Evolutionary conservation across 2,113 vertebrate genomes (phyloP).

Genomic region (Bungarus multicinctus): DNA sequence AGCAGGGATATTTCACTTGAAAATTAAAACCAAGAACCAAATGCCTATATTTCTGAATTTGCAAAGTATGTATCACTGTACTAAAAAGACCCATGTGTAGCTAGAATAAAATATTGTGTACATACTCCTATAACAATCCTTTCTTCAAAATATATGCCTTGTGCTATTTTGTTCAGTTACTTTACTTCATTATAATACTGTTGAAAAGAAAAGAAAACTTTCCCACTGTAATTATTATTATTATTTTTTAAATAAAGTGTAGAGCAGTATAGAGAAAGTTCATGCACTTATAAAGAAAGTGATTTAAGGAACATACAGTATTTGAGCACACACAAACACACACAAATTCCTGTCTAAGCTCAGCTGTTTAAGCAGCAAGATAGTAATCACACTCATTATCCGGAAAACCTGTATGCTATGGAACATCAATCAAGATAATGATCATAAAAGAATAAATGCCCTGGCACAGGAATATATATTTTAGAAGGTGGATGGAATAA

Average conservation of each 20-base stretch:
- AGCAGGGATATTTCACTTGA: not conserved
- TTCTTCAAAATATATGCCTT: not conserved
- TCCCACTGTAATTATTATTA: not conserved
- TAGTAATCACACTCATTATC: slow-evolving; percentile 44
- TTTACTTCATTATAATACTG: not conserved
- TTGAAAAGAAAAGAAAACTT: not conserved
- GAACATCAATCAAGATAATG: slow-evolving; percentile 30
- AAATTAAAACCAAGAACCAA: not conserved
- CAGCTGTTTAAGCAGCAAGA: slow-evolving; percentile 25
- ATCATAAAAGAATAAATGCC: slow-evolving; percentile 26
- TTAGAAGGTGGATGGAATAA: not conserved
- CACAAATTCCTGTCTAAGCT: slow-evolving; percentile 32
- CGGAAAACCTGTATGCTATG: slow-evolving; percentile 22
- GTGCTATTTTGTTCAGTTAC: not conserved
- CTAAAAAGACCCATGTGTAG: not conserved
- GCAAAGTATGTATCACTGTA: not conserved
- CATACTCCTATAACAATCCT: not conserved
- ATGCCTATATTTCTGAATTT: not conserved
- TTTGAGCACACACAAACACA: not conserved
- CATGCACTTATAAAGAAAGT: slow-evolving; percentile 32
- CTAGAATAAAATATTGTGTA: not conserved
- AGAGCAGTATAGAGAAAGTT: not conserved
- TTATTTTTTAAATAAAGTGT: not conserved
- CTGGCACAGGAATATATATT: slow-evolving; percentile 3
- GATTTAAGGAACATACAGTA: slow-evolving; percentile 39